Evolutionary conservation across 2,888 invertebrate genomes (phyloP).

Genomic region (Idaea biselata): DNA sequence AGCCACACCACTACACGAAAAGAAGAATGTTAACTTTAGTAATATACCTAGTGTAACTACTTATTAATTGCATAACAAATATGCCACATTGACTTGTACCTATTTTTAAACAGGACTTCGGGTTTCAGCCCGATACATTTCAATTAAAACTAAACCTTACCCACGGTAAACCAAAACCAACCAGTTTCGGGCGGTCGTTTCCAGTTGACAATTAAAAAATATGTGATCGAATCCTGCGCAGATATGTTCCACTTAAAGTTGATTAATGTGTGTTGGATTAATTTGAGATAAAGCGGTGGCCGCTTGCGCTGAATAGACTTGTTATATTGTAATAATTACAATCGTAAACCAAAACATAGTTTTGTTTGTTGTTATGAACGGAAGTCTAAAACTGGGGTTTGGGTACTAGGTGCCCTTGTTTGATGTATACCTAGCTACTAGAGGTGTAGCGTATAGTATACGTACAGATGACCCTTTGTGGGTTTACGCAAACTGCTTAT

Average conservation of each 20-base stretch:
- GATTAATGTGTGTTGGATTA: slow-evolving; percentile 25
- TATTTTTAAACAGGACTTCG: not conserved
- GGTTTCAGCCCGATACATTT: not conserved
- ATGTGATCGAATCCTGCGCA: slow-evolving; percentile 15
- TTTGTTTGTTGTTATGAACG: slow-evolving; percentile 18
- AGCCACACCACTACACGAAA: too few relatives aligned
- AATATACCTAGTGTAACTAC: too few relatives aligned
- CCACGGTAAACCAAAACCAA: slow-evolving; percentile 18
- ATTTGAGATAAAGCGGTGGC: slow-evolving; percentile 25
- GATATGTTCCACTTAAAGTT: slow-evolving; percentile 28
- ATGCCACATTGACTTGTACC: not conserved
- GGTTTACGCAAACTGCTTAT: too few relatives aligned
- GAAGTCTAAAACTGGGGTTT: not conserved
- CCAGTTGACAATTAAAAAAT: slow-evolving; percentile 11
- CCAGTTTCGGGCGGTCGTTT: slow-evolving; percentile 13
- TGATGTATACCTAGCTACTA: not conserved
- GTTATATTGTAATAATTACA: slow-evolving; percentile 5
- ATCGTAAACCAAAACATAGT: slow-evolving; percentile 4
- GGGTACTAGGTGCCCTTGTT: not conserved
- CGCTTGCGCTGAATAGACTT: slow-evolving; percentile 7
- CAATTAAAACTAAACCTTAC: slow-evolving; percentile 5
- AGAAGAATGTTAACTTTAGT: too few relatives aligned
- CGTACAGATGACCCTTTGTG: too few relatives aligned
- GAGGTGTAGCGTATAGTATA: too few relatives aligned
- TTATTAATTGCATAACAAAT: not conserved